A percentile compares a stretch with the other conserved stretches of the same genome.
phyloP scores from a whole-genome alignment of 2,888 invertebrate species.

The Notodonta dromedarius region DNA sequence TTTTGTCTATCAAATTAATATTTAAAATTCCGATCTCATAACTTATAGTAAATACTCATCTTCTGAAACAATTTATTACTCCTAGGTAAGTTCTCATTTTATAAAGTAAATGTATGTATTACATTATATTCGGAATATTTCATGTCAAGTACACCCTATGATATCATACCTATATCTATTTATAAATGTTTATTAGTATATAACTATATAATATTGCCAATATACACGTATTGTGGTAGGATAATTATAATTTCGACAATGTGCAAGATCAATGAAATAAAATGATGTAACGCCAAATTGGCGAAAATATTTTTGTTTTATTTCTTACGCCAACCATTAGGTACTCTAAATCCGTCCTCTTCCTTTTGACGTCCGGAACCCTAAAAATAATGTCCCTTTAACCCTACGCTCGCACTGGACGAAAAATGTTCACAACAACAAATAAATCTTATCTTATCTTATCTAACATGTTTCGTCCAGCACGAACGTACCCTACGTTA shows the following conservation, averaged over 20 bases:
- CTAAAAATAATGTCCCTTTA: too few species aligned
- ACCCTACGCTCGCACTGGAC: too few species aligned
- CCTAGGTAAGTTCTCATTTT: slow-evolving; percentile 42
- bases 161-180: slow-evolving; percentile 45
- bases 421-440: too few species aligned
- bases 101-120: slow-evolving; percentile 32
- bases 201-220: slow-evolving; percentile 51
- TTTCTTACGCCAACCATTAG: slow-evolving; percentile 12
- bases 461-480: too few species aligned
- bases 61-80: slow-evolving; percentile 44
- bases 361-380: too few species aligned
- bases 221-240: slow-evolving; percentile 61
- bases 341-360: not conserved
- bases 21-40: slow-evolving; percentile 21
- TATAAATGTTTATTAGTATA: slow-evolving; percentile 51
- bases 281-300: slow-evolving; percentile 54
- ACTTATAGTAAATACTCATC: slow-evolving; percentile 25
- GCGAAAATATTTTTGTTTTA: slow-evolving; percentile 52
- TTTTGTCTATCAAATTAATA: not conserved
- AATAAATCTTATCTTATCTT: too few species aligned
- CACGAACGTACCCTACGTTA: too few species aligned
- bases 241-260: slow-evolving; percentile 57
- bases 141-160: slow-evolving; percentile 39
- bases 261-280: slow-evolving; percentile 70
- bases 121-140: slow-evolving; percentile 41